phyloP scores from a whole-genome alignment of 2,113 vertebrate genomes.

The Heterotilapia buettikoferi region DNA sequence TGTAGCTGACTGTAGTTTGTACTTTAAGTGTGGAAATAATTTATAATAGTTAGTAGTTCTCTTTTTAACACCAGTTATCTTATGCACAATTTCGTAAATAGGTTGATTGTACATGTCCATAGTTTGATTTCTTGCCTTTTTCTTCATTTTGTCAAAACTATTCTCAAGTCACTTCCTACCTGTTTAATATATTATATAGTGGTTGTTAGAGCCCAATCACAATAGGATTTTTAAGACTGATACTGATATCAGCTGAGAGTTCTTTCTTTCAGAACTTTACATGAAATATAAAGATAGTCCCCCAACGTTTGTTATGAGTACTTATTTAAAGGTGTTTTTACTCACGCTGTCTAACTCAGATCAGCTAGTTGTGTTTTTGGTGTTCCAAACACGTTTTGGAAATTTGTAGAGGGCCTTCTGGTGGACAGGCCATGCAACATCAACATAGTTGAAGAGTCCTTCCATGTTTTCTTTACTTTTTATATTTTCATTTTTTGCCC shows the following conservation, averaged over 20 bases:
- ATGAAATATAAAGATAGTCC: neutral
- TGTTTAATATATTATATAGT: neutral
- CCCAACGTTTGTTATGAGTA: neutral
- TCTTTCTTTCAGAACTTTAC: neutral
- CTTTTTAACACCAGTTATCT: neutral
- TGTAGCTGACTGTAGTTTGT: neutral
- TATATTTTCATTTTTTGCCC: neutral
- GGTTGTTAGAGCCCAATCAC: neutral
- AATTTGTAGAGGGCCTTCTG: neutral
- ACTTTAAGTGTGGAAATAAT: neutral
- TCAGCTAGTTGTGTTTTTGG: neutral
- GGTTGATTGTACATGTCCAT: neutral
- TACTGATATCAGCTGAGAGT: neutral
- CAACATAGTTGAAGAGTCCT: neutral
- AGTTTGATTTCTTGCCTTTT: neutral
- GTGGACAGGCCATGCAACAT: neutral
- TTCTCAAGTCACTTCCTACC: neutral
- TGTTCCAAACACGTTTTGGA: neutral
- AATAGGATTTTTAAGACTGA: neutral
- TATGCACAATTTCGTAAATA: neutral
- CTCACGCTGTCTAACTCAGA: neutral
- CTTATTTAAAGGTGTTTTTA: neutral
- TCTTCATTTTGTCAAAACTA: neutral
- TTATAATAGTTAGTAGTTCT: neutral
- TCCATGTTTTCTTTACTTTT: neutral